These are phyloP conservation scores for Pedicia rivosa DNA, from an alignment of 2,888 invertebrate species.

Conservation along the genomic window DNA sequence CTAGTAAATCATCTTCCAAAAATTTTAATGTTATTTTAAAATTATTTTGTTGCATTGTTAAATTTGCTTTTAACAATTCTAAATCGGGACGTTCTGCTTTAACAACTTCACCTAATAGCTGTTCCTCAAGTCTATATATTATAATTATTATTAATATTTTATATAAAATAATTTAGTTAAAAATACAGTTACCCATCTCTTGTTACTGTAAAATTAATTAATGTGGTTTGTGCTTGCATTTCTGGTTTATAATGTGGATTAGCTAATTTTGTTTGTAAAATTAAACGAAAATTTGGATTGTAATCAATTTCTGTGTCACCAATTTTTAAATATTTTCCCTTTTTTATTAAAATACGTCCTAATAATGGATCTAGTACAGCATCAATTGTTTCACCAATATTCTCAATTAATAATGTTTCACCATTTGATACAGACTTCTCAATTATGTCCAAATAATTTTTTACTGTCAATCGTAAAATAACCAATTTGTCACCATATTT, in stretches of 20 bases:
- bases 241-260: conserved; percentile 96
- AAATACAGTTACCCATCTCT: conserved; percentile 60
- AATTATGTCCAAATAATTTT: conserved; percentile 69
- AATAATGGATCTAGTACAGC: conserved; percentile 81
- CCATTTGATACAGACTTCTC: conserved; percentile 63
- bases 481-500: conserved; percentile 57
- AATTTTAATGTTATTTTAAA: conserved; percentile 84
- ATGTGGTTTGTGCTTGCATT: conserved; percentile 89
- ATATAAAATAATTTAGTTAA: background rate
- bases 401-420: conserved; percentile 65
- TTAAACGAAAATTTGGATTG: conserved; percentile 61
- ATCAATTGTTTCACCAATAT: conserved; percentile 76
- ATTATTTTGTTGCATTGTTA: conserved; percentile 86
- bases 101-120: conserved; percentile 82
- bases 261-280: conserved; percentile 83
- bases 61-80: conserved; percentile 60
- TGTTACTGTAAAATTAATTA: conserved; percentile 92
- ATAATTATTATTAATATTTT: background rate
- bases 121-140: conserved; percentile 64
- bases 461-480: conserved; percentile 61
- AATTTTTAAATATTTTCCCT: conserved; percentile 66
- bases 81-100: conserved; percentile 86
- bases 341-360: conserved; percentile 75
- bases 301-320: conserved; percentile 89
- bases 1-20: conserved; percentile 81